These are phyloP conservation scores for Zalophus californianus DNA, from an alignment of 2,797 vertebrate species.

Conservation along the genomic window DNA sequence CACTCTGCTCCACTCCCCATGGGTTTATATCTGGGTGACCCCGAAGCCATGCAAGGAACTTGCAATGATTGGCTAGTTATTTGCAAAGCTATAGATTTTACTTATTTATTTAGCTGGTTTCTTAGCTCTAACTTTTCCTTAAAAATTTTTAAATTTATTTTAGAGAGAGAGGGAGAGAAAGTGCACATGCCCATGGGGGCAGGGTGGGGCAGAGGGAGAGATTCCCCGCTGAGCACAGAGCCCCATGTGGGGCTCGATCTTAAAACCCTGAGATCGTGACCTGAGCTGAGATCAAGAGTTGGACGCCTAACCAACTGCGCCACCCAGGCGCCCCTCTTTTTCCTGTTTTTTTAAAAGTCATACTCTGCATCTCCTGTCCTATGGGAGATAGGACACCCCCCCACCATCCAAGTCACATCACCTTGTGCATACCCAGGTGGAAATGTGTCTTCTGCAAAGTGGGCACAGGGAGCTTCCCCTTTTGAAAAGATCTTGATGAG, in stretches of 20 bases:
- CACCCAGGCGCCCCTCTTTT: not conserved
- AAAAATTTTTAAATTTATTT: not conserved
- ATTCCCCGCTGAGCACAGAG: not conserved
- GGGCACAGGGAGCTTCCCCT: not conserved
- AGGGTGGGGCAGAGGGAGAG: not conserved
- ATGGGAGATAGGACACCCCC: too few relatives aligned
- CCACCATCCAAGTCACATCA: not conserved
- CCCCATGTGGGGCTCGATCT: not conserved
- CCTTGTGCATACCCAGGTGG: not conserved
- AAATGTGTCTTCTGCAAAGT: not conserved
- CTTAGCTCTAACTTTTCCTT: not conserved
- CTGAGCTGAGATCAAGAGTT: not conserved
- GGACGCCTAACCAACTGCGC: not conserved
- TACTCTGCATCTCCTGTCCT: not conserved
- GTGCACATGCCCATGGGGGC: not conserved
- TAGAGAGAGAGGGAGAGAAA: not conserved
- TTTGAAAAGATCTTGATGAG: not conserved
- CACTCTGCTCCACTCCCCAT: not conserved
- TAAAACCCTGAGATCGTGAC: not conserved
- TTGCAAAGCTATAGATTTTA: not conserved
- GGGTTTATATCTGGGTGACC: not conserved
- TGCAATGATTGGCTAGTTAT: not conserved
- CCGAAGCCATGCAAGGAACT: not conserved
- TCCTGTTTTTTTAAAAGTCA: not conserved
- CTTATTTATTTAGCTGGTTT: not conserved